These are phyloP conservation scores for Macaca nemestrina DNA, from an alignment of 2,113 vertebrate genomes.

Conservation along the genomic window DNA sequence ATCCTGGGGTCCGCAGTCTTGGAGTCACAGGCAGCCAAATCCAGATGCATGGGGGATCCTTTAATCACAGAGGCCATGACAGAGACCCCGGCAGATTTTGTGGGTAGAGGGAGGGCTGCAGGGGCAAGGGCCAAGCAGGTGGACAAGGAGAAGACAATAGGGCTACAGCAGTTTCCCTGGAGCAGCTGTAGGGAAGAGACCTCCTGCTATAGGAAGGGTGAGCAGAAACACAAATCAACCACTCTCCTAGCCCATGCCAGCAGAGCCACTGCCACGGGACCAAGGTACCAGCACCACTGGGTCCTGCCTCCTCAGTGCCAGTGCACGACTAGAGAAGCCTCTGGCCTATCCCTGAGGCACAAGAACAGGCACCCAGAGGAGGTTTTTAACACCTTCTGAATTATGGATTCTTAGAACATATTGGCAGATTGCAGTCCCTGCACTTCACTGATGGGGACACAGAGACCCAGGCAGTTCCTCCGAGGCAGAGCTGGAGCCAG, in stretches of 20 bases:
- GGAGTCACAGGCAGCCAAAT: rapidly evolving
- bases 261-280: rapidly evolving
- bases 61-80: rapidly evolving
- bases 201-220: neutral
- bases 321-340: neutral
- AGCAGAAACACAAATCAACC: rapidly evolving
- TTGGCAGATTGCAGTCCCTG: neutral
- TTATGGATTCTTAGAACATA: neutral
- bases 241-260: rapidly evolving
- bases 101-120: neutral
- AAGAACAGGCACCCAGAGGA: neutral
- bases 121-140: neutral
- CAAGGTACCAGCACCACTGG: rapidly evolving
- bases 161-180: neutral
- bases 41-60: neutral
- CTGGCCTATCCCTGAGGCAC: neutral
- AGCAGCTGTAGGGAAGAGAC: neutral
- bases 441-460: neutral
- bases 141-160: neutral
- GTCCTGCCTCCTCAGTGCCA: neutral
- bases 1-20: rapidly evolving
- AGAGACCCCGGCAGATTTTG: neutral
- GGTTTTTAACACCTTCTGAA: neutral
- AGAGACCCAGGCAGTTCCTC: neutral
- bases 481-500: neutral